Conservation (phyloP, 1,140 invertebrate genomes). For the Pentalonia nigronervosa region DNA sequence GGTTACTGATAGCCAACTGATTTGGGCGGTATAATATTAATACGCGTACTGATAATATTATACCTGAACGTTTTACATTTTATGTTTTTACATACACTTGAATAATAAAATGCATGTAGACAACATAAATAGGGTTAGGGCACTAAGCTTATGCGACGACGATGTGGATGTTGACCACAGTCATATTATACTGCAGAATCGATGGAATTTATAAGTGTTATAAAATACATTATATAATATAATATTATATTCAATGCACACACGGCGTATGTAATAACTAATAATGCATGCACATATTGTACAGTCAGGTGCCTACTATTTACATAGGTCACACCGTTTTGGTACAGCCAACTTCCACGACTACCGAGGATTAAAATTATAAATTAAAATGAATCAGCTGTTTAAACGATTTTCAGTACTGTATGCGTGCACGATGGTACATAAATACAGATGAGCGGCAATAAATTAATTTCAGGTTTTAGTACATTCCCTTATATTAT, state of each 20-base stretch:
- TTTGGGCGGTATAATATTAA: not conserved
- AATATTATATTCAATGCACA: not conserved
- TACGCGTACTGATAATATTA: not conserved
- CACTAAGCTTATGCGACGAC: not conserved
- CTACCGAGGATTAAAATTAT: not conserved
- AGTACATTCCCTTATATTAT: not conserved
- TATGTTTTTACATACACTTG: not conserved
- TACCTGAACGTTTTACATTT: not conserved
- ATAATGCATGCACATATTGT: not conserved
- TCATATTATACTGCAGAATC: not conserved
- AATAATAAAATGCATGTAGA: not conserved
- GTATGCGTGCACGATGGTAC: not conserved
- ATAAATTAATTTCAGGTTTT: not conserved
- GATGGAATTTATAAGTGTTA: not conserved
- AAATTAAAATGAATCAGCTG: not conserved
- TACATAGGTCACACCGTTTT: not conserved
- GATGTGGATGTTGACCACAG: not conserved
- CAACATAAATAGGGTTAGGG: not conserved
- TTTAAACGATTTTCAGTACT: constrained; percentile 4
- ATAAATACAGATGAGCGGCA: not conserved
- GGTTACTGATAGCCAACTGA: too few species aligned
- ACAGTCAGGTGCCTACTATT: not conserved
- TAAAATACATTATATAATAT: not conserved
- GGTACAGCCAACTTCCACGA: not conserved
- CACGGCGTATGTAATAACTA: not conserved